Evolutionary conservation across 2,888 invertebrate genomes (phyloP).

Genomic region (Lasioglossum vierecki): DNA sequence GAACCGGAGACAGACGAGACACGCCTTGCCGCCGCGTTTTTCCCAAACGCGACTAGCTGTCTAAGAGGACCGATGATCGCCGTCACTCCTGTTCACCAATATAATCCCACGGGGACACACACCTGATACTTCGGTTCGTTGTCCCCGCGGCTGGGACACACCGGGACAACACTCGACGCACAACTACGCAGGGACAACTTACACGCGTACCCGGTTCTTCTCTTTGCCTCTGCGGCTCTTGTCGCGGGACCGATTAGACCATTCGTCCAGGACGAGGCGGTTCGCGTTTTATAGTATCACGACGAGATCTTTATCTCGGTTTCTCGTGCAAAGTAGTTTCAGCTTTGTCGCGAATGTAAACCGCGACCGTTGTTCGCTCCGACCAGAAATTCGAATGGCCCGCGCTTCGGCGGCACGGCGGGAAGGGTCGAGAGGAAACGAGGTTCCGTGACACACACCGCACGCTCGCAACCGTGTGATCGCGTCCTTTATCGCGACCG

Average conservation of each 20-base stretch:
- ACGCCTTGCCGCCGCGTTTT: slow-evolving; percentile 15
- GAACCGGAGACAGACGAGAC: slow-evolving; percentile 17
- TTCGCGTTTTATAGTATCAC: not conserved
- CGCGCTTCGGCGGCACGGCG: slow-evolving; percentile 47
- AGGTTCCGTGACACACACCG: slow-evolving; percentile 32
- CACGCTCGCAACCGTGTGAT: slow-evolving; percentile 45
- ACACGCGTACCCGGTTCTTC: slow-evolving; percentile 25
- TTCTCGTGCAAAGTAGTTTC: not conserved
- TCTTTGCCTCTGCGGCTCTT: not conserved
- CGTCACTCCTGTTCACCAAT: slow-evolving; percentile 37
- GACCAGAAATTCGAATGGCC: slow-evolving; percentile 33
- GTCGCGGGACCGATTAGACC: not conserved
- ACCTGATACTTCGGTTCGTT: slow-evolving; percentile 1
- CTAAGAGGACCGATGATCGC: not conserved
- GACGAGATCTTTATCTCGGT: not conserved
- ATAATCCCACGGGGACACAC: slow-evolving; percentile 4
- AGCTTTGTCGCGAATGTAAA: not conserved
- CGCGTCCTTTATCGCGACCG: slow-evolving; percentile 41
- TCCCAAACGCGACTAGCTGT: not conserved
- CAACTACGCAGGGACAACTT: not conserved
- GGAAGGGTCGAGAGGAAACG: slow-evolving; percentile 36
- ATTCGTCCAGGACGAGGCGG: slow-evolving; percentile 10
- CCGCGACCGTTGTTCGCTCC: not conserved
- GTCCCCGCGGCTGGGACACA: slow-evolving; percentile 6
- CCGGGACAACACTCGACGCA: slow-evolving; percentile 10